Conservation (phyloP, 2,113 vertebrate genomes). For the Alces alces region DNA sequence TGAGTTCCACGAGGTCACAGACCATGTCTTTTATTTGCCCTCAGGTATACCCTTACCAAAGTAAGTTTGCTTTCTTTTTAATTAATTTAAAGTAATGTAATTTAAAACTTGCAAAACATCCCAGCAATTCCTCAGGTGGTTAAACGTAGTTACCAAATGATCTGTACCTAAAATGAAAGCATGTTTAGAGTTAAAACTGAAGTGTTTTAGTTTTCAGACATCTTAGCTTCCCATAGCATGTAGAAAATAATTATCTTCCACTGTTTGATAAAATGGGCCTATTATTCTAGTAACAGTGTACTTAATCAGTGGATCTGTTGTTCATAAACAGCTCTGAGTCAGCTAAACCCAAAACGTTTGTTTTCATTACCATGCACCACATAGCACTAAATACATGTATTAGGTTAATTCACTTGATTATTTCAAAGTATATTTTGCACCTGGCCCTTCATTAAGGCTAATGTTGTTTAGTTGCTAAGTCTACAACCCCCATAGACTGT, state of each 20-base stretch:
- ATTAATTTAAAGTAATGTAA: neutral
- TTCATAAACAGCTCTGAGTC: neutral
- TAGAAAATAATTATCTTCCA: neutral
- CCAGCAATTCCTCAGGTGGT: neutral
- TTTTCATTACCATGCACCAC: neutral
- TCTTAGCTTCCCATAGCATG: neutral
- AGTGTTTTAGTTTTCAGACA: too few species aligned
- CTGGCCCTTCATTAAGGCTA: neutral
- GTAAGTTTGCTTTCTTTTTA: neutral
- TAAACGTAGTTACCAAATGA: neutral
- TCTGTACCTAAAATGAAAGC: neutral
- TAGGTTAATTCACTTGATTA: neutral
- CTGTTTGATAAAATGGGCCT: neutral
- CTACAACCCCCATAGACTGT: neutral
- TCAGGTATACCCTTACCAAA: neutral
- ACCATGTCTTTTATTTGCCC: neutral
- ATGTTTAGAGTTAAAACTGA: conserved; percentile 20
- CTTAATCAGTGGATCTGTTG: neutral
- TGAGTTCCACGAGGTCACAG: neutral
- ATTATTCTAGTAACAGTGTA: neutral
- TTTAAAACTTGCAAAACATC: neutral
- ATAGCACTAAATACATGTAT: neutral
- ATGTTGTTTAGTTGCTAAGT: neutral
- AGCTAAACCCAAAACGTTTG: neutral
- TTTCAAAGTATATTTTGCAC: neutral